Conservation (phyloP, 2,113 vertebrate genomes). For the Paradoxurus hermaphroditus region DNA sequence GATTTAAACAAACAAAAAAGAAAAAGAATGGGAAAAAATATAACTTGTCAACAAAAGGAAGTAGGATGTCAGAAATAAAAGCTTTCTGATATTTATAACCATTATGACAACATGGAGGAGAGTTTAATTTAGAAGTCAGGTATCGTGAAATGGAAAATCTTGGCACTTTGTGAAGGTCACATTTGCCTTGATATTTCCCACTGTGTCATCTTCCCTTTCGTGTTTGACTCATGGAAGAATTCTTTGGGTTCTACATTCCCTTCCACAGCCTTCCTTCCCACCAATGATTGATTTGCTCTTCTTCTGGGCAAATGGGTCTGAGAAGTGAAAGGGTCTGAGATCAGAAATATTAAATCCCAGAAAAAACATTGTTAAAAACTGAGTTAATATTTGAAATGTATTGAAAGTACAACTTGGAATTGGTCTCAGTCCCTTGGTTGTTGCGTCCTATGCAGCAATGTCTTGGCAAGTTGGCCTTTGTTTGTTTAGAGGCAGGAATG, state of each 20-base stretch:
- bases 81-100: conserved; percentile 13
- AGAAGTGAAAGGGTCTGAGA: not conserved
- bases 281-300: not conserved
- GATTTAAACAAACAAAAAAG: conserved; percentile 33
- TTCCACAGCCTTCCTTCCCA: not conserved
- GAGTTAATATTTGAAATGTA: conserved; percentile 12
- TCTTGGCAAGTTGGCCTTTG: conserved; percentile 12
- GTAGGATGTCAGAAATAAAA: conserved; percentile 55
- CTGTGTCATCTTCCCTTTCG: not conserved
- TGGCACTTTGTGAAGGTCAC: not conserved
- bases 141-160: conserved; percentile 37
- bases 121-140: conserved; percentile 31
- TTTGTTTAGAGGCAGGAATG: not conserved
- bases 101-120: not conserved
- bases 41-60: conserved; percentile 55
- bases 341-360: conserved; percentile 13
- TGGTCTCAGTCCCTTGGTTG: not conserved
- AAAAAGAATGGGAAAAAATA: not conserved
- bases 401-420: conserved; percentile 22
- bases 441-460: conserved; percentile 20
- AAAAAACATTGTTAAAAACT: conserved; percentile 32
- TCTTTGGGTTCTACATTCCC: not conserved
- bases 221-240: conserved; percentile 35
- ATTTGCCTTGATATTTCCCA: conserved; percentile 29
- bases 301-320: conserved; percentile 11